A percentile compares a stretch with the other conserved stretches of the same genome.
Conservation (phyloP, 2,797 vertebrate species). For the Xiphorhynchus erythropygius region DNA sequence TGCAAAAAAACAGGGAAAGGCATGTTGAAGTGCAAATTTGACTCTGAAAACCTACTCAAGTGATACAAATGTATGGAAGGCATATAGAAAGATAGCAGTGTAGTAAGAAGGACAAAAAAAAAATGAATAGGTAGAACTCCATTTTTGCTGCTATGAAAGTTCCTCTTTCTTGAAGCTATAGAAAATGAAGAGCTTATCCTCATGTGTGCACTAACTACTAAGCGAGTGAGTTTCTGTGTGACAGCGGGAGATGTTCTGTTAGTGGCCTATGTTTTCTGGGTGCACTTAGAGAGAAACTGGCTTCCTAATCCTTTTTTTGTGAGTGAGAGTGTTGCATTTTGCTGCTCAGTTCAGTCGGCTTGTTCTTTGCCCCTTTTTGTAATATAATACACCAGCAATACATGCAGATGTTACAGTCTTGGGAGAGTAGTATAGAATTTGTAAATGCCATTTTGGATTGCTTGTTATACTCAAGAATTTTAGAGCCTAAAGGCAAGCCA, state of each 20-base stretch:
- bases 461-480: background rate
- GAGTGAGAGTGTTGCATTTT: background rate
- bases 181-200: background rate
- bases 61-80: background rate
- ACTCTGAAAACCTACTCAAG: background rate
- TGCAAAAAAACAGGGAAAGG: background rate
- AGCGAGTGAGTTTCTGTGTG: background rate
- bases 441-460: background rate
- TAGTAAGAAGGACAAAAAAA: background rate
- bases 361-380: background rate
- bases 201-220: rapidly evolving
- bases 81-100: background rate
- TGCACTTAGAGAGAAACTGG: background rate
- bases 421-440: background rate
- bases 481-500: background rate
- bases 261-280: background rate
- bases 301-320: background rate
- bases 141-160: background rate
- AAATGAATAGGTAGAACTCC: background rate
- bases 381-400: background rate
- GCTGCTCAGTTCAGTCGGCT: background rate
- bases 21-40: background rate
- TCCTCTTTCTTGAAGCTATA: background rate
- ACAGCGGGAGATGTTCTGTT: background rate
- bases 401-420: background rate